Evolutionary conservation across 1,140 invertebrate species (phyloP).

Genomic region (Lucilia sericata): DNA sequence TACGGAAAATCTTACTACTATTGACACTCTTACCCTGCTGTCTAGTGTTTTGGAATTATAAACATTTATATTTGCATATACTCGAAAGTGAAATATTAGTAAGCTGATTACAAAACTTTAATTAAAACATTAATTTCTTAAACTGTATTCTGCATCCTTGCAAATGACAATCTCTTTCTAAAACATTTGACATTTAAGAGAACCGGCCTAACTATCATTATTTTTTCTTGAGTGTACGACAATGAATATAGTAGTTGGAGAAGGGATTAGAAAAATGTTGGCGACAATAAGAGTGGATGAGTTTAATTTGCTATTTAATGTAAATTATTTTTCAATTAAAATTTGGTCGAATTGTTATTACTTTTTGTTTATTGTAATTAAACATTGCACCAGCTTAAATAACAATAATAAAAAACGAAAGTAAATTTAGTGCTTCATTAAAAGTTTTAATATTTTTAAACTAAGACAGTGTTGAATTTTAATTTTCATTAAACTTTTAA

Average conservation of each 20-base stretch:
- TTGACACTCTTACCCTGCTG: not conserved
- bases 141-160: no score
- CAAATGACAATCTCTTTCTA: no score
- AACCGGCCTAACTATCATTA: not conserved
- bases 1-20: not conserved
- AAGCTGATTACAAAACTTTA: not conserved
- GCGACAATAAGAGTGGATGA: not conserved
- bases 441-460: not conserved
- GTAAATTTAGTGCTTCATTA: not conserved
- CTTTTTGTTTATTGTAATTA: constrained; percentile 9
- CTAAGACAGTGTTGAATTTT: no score
- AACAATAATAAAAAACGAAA: not conserved
- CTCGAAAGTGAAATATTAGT: not conserved
- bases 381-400: constrained; percentile 1
- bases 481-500: no score
- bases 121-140: no score
- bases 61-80: not conserved
- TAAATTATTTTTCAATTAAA: constrained; percentile 2
- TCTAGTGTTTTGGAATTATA: not conserved
- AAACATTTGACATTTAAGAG: no score
- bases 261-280: not conserved
- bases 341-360: constrained; percentile 6
- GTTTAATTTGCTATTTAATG: not conserved
- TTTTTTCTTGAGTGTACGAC: not conserved
- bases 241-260: not conserved